Evolutionary conservation across 2,797 vertebrate genomes (phyloP).

Genomic region (Bradypodion ventrale): DNA sequence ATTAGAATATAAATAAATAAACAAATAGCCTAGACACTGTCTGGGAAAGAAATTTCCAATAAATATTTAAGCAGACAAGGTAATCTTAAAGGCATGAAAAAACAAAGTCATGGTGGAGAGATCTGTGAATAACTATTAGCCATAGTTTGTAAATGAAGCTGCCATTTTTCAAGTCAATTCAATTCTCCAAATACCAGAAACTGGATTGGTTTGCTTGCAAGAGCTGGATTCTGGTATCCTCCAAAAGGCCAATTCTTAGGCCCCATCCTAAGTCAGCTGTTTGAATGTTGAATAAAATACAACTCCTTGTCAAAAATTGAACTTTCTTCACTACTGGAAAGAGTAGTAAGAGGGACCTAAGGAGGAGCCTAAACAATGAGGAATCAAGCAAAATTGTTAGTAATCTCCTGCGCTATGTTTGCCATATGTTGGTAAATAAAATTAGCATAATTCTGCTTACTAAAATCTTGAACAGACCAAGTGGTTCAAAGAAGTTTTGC

Average conservation of each 20-base stretch:
- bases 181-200: background rate
- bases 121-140: constrained; percentile 1
- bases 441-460: background rate
- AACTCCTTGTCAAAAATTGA: background rate
- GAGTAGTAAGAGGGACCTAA: background rate
- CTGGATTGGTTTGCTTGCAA: background rate
- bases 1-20: too few species aligned
- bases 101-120: background rate
- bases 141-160: background rate
- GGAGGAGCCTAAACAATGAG: background rate
- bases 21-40: constrained; percentile 17
- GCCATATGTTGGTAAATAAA: too few species aligned
- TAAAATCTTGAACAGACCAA: background rate
- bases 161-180: background rate
- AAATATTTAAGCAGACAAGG: constrained; percentile 7
- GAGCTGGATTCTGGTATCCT: background rate
- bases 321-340: background rate
- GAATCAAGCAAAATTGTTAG: background rate
- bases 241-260: background rate
- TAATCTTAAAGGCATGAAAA: background rate
- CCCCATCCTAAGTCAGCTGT: background rate
- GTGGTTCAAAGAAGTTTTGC: background rate
- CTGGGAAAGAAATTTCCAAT: constrained; percentile 7
- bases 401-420: background rate
- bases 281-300: background rate